Evolutionary conservation across 2,113 vertebrate genomes (phyloP), one percentile per base, ranked within the genome.

Genomic region (Plectropomus leopardus): DNA sequence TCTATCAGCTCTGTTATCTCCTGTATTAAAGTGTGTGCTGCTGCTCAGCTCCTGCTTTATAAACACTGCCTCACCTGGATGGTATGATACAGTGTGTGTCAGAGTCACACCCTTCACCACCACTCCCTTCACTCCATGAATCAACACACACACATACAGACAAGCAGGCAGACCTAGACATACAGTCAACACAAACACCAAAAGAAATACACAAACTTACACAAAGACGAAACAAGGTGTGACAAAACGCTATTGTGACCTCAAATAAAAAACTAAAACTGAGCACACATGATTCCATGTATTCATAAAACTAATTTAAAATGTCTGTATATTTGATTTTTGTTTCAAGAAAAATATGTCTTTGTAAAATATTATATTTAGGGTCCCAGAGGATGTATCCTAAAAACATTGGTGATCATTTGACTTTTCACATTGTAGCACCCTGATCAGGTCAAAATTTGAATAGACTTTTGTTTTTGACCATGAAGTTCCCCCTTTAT

Each of bases 51-150:
- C 57, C 54, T 63, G 69, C 76, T 90, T 95, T 97, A 96, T 94
- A 95, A 94, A 90, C 74, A 72, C 1, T 9, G 88, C 85, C 94
- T 95, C 94, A 96, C 96, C 96, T 96, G 93, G 75, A 50, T 78
- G 76, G 89, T 86, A 86, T 89, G 93, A 95, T 89, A 90, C 92
- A 94, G 90, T 72, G 80, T 96, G 96, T 95, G 96, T 96, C 96
- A 97, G 95, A 94, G 68, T 77, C 96, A 94, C 96, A 84, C 97
- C 97, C 96, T 92, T 50, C 65, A 24, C 15, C n/a, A 50, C 88
- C 93, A 86, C 93, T 84, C 93, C 93, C 90, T 90, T 23, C 57
- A 19, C 42, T 34, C 50, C 71, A 69, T 93, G 88, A 92, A 88
- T 91, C 89, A 92, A 86, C 83, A 76, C 51, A 87, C 44, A 72